Conservation (phyloP, 2,888 invertebrate species). For the Abrostola tripartita region DNA sequence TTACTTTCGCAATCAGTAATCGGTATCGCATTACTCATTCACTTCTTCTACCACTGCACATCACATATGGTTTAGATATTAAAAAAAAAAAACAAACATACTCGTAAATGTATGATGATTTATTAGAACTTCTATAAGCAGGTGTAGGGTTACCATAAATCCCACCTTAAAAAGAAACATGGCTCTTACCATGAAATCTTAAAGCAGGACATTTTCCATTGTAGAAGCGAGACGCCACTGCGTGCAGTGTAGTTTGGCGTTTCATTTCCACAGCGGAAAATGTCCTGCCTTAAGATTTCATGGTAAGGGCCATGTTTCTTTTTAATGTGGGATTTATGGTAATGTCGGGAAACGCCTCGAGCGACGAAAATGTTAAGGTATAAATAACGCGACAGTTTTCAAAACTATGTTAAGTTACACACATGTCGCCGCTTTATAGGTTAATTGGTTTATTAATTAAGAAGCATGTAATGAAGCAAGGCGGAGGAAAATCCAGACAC, state of each 20-base stretch:
- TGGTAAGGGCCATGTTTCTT: too few species aligned
- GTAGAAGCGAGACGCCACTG: too few species aligned
- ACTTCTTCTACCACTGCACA: constrained; percentile 20
- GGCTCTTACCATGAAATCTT: not conserved
- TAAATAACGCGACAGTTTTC: constrained; percentile 33
- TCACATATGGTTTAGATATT: constrained; percentile 39
- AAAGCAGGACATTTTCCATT: too few species aligned
- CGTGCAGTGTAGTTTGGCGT: too few species aligned
- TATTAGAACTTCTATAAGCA: constrained; percentile 46
- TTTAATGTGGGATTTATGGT: too few species aligned
- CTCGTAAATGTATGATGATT: constrained; percentile 56
- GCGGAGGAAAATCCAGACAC: not conserved
- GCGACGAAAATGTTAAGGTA: constrained; percentile 18
- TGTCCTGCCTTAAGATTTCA: too few species aligned
- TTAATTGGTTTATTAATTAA: constrained; percentile 24
- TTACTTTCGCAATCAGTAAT: constrained; percentile 43
- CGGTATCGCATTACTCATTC: constrained; percentile 41
- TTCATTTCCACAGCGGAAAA: too few species aligned
- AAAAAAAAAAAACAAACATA: constrained; percentile 34
- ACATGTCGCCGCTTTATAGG: constrained; percentile 14
- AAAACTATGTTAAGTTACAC: constrained; percentile 15
- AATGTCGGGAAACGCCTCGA: constrained; percentile 13
- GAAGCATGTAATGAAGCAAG: constrained; percentile 11
- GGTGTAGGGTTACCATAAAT: constrained; percentile 51
- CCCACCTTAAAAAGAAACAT: constrained; percentile 14